These are phyloP conservation scores for Montipora cactus DNA, from an alignment of 64 coral and sea anemone genomes.

Conservation along the genomic window DNA sequence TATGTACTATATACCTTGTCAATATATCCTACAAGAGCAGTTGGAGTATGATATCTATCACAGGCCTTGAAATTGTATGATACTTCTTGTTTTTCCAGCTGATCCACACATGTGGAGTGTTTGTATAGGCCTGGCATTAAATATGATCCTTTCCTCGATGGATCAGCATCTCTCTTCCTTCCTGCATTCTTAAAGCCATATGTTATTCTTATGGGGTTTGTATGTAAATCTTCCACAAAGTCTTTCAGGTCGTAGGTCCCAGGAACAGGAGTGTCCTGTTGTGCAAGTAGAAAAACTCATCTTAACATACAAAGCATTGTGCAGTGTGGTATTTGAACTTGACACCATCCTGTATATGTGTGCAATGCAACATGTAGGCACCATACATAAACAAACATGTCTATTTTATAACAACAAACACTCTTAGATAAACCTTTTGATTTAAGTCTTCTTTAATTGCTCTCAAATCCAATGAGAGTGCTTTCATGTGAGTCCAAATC, in stretches of 20 bases:
- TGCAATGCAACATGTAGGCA: too few species aligned
- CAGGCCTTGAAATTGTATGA: conserved; percentile 90
- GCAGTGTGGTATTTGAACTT: too few species aligned
- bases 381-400: too few species aligned
- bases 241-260: conserved; percentile 88
- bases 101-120: conserved; percentile 77
- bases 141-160: conserved; percentile 73
- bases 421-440: too few species aligned
- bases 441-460: too few species aligned
- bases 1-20: conserved; percentile 73
- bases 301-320: background rate
- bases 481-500: too few species aligned
- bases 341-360: too few species aligned
- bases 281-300: background rate
- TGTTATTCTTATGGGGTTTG: conserved; percentile 74
- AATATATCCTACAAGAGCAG: conserved; percentile 86
- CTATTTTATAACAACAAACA: too few species aligned
- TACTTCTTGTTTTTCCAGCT: conserved; percentile 75
- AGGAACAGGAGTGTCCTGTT: conserved; percentile 95
- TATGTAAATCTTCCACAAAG: conserved; percentile 83
- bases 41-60: conserved; percentile 89
- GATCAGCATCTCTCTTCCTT: conserved; percentile 91
- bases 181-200: conserved; percentile 98
- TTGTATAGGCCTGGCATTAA: conserved; percentile 97
- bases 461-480: too few species aligned